Evolutionary conservation across 2,888 invertebrate species (phyloP), one percentile per base, ranked within the genome.

Genomic region (Tachina grossa): DNA sequence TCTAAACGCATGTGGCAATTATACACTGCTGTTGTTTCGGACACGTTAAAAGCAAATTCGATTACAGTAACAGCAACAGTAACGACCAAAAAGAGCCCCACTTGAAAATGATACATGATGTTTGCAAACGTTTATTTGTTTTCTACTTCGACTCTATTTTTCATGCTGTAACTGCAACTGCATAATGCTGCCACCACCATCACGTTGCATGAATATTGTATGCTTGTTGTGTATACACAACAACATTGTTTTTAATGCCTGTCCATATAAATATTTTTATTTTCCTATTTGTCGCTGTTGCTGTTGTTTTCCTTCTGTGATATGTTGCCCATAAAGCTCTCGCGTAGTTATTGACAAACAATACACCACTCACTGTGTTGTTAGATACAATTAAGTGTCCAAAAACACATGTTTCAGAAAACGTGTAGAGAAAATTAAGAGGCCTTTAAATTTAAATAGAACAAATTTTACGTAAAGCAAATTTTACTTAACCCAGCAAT

Each of bases 1-100:
- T 77, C 77, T 72, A 77, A 83, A 83, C 71, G 83, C 83, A 77
- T 77, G 63, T 66, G 69, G 83, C 71, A 83, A 83, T 83, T 83
- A 77, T 51, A 51, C 59, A 59, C 77, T 57, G 71, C 83, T 71
- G 77, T 72, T 83, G 77, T 72, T 83, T 59, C 39, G 51, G 49
- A 83, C 83, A 77, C 83, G 71, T 77, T 83, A 39, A 71, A 83
- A 66, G 65, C 77, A 83, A 77, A 66, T 72, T 65, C 61, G 55
- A 63, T 65, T 55, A 51, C 53, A 19, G 6, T n/a, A n/a, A n/a
- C n/a, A n/a, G n/a, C 59, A 43, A 41, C 16, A 57, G 19, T 49
- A 61, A 45, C 68, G 59, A 41, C 47, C 47, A 31, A 59, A 22
- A 13, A 39, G 9, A 65, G 22, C 53, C 55, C 57, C 69, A 61